A percentile compares a stretch with the other conserved stretches of the same genome.
These are phyloP conservation scores for Myopa tessellatipennis DNA, from an alignment of 2,888 invertebrate genomes.

Conservation along the genomic window DNA sequence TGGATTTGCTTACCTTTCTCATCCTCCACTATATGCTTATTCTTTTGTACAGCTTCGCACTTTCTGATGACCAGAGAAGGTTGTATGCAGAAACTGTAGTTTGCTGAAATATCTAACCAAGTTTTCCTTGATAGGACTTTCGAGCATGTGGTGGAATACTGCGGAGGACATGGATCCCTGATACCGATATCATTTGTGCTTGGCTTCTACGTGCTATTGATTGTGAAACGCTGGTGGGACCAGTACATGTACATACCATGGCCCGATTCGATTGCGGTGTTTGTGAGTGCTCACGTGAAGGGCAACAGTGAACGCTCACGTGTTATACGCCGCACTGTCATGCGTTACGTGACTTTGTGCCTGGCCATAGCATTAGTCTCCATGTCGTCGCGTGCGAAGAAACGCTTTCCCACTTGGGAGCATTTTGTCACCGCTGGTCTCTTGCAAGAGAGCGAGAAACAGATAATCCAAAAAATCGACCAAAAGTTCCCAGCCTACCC, in stretches of 20 bases:
- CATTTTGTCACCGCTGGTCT: slow-evolving; percentile 87
- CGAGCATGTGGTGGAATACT: slow-evolving; percentile 83
- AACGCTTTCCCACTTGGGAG: slow-evolving; percentile 84
- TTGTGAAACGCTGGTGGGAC: slow-evolving; percentile 92
- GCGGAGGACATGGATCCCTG: slow-evolving; percentile 81
- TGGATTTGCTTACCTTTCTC: slow-evolving; percentile 83
- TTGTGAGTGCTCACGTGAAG: slow-evolving; percentile 82
- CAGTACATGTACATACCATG: slow-evolving; percentile 85
- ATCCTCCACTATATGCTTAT: slow-evolving; percentile 75
- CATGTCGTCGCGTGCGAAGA: slow-evolving; percentile 89
- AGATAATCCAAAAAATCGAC: slow-evolving; percentile 80
- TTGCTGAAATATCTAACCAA: neutral
- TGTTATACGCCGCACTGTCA: slow-evolving; percentile 82
- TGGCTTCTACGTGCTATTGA: slow-evolving; percentile 91
- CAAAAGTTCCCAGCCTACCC: slow-evolving; percentile 83
- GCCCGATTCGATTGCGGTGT: slow-evolving; percentile 86
- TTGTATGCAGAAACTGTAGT: slow-evolving; percentile 40
- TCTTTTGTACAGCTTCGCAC: slow-evolving; percentile 48
- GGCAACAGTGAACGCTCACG: slow-evolving; percentile 85
- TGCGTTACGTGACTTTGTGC: slow-evolving; percentile 85
- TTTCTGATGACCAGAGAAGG: slow-evolving; percentile 47
- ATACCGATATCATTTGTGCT: slow-evolving; percentile 93
- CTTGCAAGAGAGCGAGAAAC: slow-evolving; percentile 81
- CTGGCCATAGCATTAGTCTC: slow-evolving; percentile 85
- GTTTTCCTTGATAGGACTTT: slow-evolving; percentile 73